These are phyloP conservation scores for Dysidea cf. avara DNA, from an alignment of 37 sponge, comb jelly and placozoan genomes.

Conservation along the genomic window DNA sequence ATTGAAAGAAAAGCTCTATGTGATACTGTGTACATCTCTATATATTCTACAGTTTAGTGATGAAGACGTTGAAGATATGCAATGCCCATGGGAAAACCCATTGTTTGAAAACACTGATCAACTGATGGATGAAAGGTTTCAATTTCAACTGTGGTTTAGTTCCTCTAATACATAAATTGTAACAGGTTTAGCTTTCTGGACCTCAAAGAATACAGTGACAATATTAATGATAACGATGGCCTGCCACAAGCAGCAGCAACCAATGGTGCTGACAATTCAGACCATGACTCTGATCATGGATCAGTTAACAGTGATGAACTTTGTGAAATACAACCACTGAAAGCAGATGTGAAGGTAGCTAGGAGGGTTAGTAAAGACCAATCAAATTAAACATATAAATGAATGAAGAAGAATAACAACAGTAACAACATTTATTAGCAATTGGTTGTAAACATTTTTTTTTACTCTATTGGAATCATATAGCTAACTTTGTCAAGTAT, in stretches of 20 bases:
- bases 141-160: neutral
- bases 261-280: neutral
- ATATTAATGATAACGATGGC: neutral
- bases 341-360: no score
- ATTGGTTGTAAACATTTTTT: no score
- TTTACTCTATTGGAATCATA: no score
- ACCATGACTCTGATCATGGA: neutral
- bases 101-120: conserved; percentile 81
- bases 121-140: conserved; percentile 84
- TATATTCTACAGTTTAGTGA: conserved; percentile 34
- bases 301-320: neutral
- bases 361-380: no score
- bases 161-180: neutral
- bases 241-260: neutral
- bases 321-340: neutral
- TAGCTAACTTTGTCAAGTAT: no score
- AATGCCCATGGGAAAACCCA: conserved; percentile 83
- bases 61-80: conserved; percentile 61
- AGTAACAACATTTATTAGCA: no score
- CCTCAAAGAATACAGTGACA: conserved; percentile 19
- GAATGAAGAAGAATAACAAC: no score
- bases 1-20: no score
- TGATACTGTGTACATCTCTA: no score
- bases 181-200: conserved; percentile 43
- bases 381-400: no score